Base-by-base conservation (phyloP, 2,888 invertebrate species). In the Linyphia triangularis region DNA sequence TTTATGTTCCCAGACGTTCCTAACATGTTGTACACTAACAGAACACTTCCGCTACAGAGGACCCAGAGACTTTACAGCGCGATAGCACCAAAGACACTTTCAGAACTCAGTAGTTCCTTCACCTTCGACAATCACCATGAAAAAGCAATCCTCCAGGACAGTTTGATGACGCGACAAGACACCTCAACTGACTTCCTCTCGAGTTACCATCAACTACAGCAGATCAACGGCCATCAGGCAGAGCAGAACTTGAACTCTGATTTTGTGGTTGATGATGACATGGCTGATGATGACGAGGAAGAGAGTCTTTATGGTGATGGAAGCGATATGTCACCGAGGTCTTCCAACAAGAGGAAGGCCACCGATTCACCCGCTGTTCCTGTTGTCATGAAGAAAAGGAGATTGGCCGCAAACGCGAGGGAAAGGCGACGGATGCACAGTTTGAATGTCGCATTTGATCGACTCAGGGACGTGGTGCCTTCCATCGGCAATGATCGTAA, bases 381-480 rank as follows among this genome's bases (percentile, higher is more conserved):
- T 6, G 91, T 91, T 10, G 95, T 97, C 61, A 94, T 97, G 92
- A 95, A 95, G 91, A 96, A 97, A 92, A 94, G 98, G 63, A 94
- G 98, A 61, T 93, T 98, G 70, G 98, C 98, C 0, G 98, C 98
- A 0, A 98, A 98, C 92, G 98, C 98, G 0, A 94, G 98, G 1
- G 98, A 98, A 92, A 94, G 98, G 78, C 94, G 98, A 72, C 93
- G 98, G 22, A 98, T 98, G 98, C 97, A 97, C 93, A 97, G 97
- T 92, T 94, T 98, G 88, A 98, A 98, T 92, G 96, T 96, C 91
- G 98, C 98, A 0, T 98, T 98, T 92, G 98, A 98, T 93, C 94
- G 96, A 90, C 95, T 98, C 0, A 94, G 98, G 65, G 96, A 96
- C 4, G 98, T 98, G 91, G 94, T 98, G 16, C 98, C 98, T 0